A percentile compares a stretch with the other conserved stretches of the same genome.
phyloP scores from a whole-genome alignment of 2,888 invertebrate genomes.

The Neoascia interrupta region DNA sequence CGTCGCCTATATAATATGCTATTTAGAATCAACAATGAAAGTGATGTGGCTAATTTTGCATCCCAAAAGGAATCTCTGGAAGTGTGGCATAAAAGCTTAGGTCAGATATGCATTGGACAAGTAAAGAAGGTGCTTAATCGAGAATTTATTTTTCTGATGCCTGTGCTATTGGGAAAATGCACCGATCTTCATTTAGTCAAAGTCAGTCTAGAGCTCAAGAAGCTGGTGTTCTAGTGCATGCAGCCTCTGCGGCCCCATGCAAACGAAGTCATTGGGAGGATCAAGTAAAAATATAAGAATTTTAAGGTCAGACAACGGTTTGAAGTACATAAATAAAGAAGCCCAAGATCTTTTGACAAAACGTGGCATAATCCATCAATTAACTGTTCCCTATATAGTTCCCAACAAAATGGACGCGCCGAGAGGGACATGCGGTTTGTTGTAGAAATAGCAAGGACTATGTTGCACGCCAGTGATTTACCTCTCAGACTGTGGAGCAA shows the following conservation, averaged over 20 bases:
- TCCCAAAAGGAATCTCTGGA: constrained; percentile 4
- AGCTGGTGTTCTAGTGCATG: constrained; percentile 66
- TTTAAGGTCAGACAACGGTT: too few relatives aligned
- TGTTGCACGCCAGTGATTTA: constrained; percentile 68
- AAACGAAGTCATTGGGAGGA: constrained; percentile 62
- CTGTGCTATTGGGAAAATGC: constrained; percentile 70
- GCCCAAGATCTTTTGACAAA: too few relatives aligned
- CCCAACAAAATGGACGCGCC: constrained; percentile 75
- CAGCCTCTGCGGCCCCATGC: constrained; percentile 70
- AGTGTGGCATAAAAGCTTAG: constrained; percentile 18
- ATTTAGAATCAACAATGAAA: too few relatives aligned
- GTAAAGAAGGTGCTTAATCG: constrained; percentile 8
- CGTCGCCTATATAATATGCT: constrained; percentile 28
- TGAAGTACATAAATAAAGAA: too few relatives aligned
- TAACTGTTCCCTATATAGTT: constrained; percentile 72
- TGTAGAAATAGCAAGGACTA: constrained; percentile 73
- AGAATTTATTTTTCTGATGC: constrained; percentile 64
- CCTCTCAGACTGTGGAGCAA: constrained; percentile 75
- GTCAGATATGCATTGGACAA: constrained; percentile 20
- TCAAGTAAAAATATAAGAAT: too few relatives aligned
- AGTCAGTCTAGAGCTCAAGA: constrained; percentile 45
- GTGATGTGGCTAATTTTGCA: constrained; percentile 2
- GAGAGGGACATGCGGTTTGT: constrained; percentile 75
- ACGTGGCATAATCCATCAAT: constrained; percentile 68
- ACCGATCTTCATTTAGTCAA: constrained; percentile 55